These are phyloP conservation scores for Gymnodraco acuticeps DNA, from an alignment of 2,797 vertebrate species.

Conservation along the genomic window DNA sequence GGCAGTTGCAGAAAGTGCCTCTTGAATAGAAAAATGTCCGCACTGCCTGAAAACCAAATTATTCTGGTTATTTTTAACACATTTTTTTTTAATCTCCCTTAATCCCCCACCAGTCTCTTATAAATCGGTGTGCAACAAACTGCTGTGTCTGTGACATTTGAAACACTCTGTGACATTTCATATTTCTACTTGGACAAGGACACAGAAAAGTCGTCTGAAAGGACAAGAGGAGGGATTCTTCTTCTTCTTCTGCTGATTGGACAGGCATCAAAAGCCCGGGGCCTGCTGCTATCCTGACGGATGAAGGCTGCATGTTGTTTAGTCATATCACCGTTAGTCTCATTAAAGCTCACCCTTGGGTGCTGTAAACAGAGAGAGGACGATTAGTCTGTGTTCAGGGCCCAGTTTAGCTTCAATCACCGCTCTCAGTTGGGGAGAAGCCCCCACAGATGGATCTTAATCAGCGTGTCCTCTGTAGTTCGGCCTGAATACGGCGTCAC, in stretches of 20 bases:
- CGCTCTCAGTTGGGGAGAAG: slow-evolving; percentile 25
- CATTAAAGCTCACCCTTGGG: slow-evolving; percentile 67
- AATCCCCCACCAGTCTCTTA: slow-evolving; percentile 30
- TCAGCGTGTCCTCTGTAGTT: slow-evolving; percentile 41
- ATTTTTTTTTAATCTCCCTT: slow-evolving; percentile 26
- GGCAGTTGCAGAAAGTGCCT: not conserved
- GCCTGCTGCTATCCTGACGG: slow-evolving; percentile 51
- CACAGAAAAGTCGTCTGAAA: slow-evolving; percentile 46
- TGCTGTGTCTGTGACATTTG: slow-evolving; percentile 48
- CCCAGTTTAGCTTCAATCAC: slow-evolving; percentile 45
- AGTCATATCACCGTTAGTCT: slow-evolving; percentile 58
- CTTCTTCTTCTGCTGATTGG: slow-evolving; percentile 38
- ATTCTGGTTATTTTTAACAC: slow-evolving; percentile 6
- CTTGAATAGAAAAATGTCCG: slow-evolving; percentile 40
- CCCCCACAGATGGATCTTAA: slow-evolving; percentile 15
- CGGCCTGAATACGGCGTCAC: slow-evolving; percentile 1
- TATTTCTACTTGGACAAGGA: slow-evolving; percentile 48
- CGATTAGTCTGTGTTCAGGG: slow-evolving; percentile 53
- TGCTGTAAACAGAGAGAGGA: slow-evolving; percentile 56
- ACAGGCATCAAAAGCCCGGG: slow-evolving; percentile 30
- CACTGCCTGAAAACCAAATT: slow-evolving; percentile 1
- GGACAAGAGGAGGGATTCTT: slow-evolving; percentile 33
- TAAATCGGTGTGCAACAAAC: slow-evolving; percentile 18
- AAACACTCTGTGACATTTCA: slow-evolving; percentile 52
- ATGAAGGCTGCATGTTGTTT: slow-evolving; percentile 58